A percentile compares a stretch with the other conserved stretches of the same genome.
Conservation (phyloP, 2,113 vertebrate genomes). For the Eudyptes chrysolophus region DNA sequence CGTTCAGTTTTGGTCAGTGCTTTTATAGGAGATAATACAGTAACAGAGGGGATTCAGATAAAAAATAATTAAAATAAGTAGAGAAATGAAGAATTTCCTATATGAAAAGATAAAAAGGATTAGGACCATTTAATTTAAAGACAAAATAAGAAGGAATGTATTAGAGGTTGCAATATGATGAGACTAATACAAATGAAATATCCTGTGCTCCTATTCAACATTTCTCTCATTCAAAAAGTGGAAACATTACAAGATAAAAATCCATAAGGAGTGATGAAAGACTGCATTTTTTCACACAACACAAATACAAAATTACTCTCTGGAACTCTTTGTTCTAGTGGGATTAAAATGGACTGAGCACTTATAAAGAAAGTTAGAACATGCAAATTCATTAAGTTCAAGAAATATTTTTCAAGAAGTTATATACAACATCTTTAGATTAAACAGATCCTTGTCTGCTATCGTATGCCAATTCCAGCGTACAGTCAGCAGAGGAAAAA, state of each 20-base stretch:
- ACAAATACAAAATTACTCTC: neutral
- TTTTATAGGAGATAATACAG: neutral
- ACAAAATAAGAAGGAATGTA: slow-evolving; percentile 1
- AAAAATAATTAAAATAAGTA: slow-evolving; percentile 41
- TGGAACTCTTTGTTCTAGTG: neutral
- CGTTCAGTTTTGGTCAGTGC: neutral
- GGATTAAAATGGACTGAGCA: neutral
- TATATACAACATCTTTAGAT: neutral
- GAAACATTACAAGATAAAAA: neutral
- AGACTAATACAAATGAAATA: slow-evolving; percentile 26
- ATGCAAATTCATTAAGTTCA: neutral
- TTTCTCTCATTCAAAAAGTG: neutral
- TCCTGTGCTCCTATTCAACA: neutral
- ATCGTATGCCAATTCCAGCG: neutral
- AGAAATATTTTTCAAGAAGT: neutral
- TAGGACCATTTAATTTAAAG: slow-evolving; percentile 34
- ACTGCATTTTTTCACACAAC: neutral
- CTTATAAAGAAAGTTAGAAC: neutral
- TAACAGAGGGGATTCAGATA: neutral
- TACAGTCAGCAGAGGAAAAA: neutral
- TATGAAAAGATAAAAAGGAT: slow-evolving; percentile 5
- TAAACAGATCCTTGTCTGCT: neutral
- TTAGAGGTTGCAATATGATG: neutral
- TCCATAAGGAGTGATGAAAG: neutral
- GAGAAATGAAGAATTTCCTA: neutral